Conservation (phyloP, 2,797 vertebrate genomes). For the Limosa lapponica region DNA sequence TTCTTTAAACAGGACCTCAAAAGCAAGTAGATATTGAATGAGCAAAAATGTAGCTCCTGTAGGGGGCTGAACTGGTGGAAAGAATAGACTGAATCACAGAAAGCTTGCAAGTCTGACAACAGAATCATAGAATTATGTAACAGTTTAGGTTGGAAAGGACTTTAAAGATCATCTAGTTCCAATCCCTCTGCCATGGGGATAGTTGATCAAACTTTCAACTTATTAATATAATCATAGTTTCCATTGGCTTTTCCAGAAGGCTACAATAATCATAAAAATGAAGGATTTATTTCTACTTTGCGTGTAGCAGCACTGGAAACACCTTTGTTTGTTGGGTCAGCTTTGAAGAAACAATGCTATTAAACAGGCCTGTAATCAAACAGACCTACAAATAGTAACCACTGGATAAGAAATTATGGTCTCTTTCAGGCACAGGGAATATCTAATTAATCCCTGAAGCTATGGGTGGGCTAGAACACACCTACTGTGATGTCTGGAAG, state of each 20-base stretch:
- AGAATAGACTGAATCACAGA: background rate
- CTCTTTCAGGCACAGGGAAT: background rate
- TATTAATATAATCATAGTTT: background rate
- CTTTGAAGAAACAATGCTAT: constrained; percentile 22
- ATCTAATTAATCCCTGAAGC: background rate
- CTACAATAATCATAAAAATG: background rate
- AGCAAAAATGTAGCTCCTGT: background rate
- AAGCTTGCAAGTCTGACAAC: background rate
- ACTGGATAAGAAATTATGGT: background rate
- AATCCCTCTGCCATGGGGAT: background rate
- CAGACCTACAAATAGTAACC: background rate
- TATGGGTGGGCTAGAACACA: background rate
- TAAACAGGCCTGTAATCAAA: constrained; percentile 33
- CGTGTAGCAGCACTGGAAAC: background rate
- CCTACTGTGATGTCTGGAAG: background rate
- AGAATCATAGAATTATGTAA: background rate
- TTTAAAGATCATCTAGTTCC: background rate
- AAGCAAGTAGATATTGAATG: background rate
- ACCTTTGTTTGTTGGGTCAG: background rate
- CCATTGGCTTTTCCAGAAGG: background rate
- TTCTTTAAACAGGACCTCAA: background rate
- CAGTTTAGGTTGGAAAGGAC: background rate
- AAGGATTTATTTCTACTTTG: background rate
- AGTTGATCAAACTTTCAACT: background rate
- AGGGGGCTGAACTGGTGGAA: background rate